phyloP scores from a whole-genome alignment of 2,797 vertebrate species.

The Steatocranus sp. region DNA sequence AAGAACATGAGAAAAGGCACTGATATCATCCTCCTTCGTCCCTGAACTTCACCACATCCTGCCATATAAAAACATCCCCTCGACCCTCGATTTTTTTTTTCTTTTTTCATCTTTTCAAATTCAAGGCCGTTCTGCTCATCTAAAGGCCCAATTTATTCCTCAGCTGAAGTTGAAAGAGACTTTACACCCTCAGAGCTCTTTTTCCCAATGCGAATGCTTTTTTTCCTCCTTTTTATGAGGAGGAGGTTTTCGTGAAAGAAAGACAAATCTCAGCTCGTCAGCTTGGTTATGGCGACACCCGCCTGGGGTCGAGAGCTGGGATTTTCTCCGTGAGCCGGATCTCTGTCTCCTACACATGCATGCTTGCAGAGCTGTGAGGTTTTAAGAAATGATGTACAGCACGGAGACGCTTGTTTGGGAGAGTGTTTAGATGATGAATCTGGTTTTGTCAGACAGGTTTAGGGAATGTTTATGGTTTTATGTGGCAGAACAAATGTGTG shows the following conservation, averaged over 20 bases:
- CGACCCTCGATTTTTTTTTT: not conserved
- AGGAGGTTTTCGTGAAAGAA: conserved; percentile 20
- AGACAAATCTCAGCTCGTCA: conserved; percentile 26
- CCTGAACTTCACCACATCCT: conserved; percentile 1
- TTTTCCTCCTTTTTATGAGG: not conserved
- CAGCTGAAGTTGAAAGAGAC: conserved; percentile 37
- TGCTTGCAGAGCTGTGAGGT: not conserved
- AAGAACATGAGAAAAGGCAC: not conserved
- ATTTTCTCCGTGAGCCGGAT: not conserved
- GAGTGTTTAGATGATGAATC: not conserved
- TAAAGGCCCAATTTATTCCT: conserved; percentile 43
- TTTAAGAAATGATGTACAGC: not conserved
- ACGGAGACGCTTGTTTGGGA: not conserved
- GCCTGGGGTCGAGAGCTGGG: not conserved
- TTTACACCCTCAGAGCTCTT: not conserved
- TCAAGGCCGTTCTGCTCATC: conserved; percentile 36
- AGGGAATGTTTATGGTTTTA: not conserved
- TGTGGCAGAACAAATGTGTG: not conserved
- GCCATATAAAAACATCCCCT: conserved; percentile 21
- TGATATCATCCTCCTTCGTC: not conserved
- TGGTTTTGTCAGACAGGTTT: not conserved
- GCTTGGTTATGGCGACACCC: not conserved
- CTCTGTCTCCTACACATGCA: not conserved
- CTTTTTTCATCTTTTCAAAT: not conserved
- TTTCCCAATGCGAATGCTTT: not conserved